Percentiles rank a stretch among this genome's conserved stretches.
Conservation (phyloP, 1,140 invertebrate genomes). For the Cataglyphis hispanica region DNA sequence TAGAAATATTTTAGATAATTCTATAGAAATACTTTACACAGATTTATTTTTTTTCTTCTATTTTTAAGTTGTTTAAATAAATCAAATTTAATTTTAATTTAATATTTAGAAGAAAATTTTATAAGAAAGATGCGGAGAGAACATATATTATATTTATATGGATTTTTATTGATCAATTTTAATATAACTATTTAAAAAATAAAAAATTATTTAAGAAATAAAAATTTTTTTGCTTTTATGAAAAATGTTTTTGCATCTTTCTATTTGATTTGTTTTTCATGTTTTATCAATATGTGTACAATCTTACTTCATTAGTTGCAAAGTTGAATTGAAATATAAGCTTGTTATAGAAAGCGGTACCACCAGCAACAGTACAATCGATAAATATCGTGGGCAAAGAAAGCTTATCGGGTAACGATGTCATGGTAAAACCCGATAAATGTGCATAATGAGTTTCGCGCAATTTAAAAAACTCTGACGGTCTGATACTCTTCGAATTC, state of each 20-base stretch:
- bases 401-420: conserved; percentile 31
- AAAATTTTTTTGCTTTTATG: neutral
- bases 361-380: conserved; percentile 57
- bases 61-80: neutral
- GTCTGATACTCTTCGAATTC: conserved; percentile 36
- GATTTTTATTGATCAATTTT: too few relatives aligned
- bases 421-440: conserved; percentile 22
- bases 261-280: neutral
- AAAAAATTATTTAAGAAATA: neutral
- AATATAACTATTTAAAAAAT: too few relatives aligned
- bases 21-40: neutral
- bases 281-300: neutral
- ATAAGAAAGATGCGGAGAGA: too few relatives aligned
- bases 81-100: too few relatives aligned
- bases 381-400: conserved; percentile 63
- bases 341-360: conserved; percentile 68
- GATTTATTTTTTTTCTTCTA: neutral
- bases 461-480: conserved; percentile 52
- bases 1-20: neutral
- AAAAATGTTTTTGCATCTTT: neutral
- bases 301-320: conserved; percentile 45
- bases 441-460: conserved; percentile 25
- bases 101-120: too few relatives aligned
- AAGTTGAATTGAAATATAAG: conserved; percentile 64
- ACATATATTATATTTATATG: too few relatives aligned